These are phyloP conservation scores for Mustelus asterias DNA, from an alignment of 2,113 vertebrate species.

Conservation along the genomic window DNA sequence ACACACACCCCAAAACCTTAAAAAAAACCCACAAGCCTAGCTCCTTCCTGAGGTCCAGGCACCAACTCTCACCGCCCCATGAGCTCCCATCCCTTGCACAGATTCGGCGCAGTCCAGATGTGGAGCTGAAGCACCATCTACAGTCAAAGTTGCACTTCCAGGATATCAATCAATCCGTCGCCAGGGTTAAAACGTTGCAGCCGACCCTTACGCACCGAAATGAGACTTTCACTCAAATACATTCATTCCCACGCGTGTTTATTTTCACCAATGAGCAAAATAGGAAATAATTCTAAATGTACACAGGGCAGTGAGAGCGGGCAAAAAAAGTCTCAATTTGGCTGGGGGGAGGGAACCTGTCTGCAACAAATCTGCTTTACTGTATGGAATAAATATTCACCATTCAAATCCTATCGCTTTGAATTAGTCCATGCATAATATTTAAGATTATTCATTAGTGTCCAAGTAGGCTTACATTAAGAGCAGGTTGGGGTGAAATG, in stretches of 20 bases:
- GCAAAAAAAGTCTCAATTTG: neutral
- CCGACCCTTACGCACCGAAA: neutral
- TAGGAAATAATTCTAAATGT: no score
- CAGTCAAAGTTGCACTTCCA: neutral
- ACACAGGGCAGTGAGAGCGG: neutral
- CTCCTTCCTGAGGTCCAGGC: neutral
- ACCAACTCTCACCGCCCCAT: neutral
- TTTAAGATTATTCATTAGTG: neutral
- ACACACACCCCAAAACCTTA: no score
- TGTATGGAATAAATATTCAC: neutral
- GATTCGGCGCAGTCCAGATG: neutral
- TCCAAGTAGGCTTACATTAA: no score
- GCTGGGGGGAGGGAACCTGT: no score
- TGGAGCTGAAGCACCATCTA: neutral
- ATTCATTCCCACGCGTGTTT: neutral
- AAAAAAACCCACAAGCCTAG: neutral
- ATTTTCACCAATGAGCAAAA: no score
- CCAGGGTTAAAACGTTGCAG: neutral
- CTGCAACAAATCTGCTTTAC: neutral
- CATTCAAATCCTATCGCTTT: neutral
- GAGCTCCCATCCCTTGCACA: neutral
- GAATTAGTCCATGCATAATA: neutral
- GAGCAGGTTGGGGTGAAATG: no score
- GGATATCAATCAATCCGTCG: neutral
- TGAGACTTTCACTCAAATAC: neutral